Percentiles rank a stretch among this genome's conserved stretches.
These are phyloP conservation scores for Anableps anableps DNA, from an alignment of 2,797 vertebrate species.

Conservation along the genomic window DNA sequence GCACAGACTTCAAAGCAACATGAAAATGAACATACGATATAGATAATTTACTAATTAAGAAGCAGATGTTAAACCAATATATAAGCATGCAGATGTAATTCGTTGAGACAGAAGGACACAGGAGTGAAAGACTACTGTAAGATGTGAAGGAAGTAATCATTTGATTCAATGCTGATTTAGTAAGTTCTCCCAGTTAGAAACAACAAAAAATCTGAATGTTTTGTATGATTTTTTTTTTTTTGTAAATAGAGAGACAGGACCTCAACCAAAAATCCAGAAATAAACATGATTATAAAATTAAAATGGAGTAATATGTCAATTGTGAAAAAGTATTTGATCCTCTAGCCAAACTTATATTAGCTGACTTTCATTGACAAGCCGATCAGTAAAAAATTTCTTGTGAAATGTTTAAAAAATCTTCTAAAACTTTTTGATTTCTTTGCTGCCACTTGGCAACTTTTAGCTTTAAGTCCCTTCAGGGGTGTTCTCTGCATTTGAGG, in stretches of 20 bases:
- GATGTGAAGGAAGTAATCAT: neutral
- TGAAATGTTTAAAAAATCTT: neutral
- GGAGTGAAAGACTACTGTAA: neutral
- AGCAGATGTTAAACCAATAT: neutral
- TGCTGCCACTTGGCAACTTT: neutral
- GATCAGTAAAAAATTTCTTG: neutral
- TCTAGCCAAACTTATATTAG: neutral
- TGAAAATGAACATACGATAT: neutral
- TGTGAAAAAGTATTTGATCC: neutral
- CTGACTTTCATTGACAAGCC: neutral
- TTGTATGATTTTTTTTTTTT: neutral
- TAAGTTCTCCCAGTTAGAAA: neutral
- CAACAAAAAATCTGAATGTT: neutral
- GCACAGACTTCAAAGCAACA: conserved; percentile 7
- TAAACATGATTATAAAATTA: neutral
- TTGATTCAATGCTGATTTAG: neutral
- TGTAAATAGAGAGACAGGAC: neutral
- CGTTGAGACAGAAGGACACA: neutral
- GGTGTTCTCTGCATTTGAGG: neutral
- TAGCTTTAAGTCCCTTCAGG: neutral
- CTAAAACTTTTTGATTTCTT: neutral
- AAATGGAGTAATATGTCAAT: neutral
- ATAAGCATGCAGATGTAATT: neutral
- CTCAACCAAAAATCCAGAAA: neutral
- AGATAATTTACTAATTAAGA: neutral